phyloP scores from a whole-genome alignment of 2,888 invertebrate genomes.

The Chouioia cunea region DNA sequence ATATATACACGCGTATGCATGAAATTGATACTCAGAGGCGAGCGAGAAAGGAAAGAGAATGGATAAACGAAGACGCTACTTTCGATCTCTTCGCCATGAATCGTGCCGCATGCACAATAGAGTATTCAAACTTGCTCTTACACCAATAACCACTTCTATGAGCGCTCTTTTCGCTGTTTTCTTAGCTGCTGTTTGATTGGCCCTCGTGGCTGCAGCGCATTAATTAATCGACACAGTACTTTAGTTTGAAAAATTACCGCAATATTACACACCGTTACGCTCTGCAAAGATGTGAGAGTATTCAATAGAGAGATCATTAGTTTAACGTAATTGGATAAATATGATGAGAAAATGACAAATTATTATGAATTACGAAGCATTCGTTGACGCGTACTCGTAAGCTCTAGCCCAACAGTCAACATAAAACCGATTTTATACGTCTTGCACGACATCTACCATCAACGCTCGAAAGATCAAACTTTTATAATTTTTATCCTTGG shows the following conservation, averaged over 20 bases:
- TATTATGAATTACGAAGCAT: too few species aligned
- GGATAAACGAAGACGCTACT: slow-evolving; percentile 40
- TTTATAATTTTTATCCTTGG: slow-evolving; percentile 32
- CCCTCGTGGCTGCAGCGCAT: slow-evolving; percentile 20
- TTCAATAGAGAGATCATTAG: too few species aligned
- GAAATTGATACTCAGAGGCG: not conserved
- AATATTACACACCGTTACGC: too few species aligned
- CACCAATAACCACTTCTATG: slow-evolving; percentile 12
- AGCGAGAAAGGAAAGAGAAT: slow-evolving; percentile 43
- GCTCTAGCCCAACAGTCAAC: too few species aligned
- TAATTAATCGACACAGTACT: slow-evolving; percentile 33
- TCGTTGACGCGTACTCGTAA: too few species aligned
- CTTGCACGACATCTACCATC: slow-evolving; percentile 36
- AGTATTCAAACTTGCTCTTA: slow-evolving; percentile 26
- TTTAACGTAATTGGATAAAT: too few species aligned
- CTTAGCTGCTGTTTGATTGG: not conserved
- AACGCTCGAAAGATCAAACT: slow-evolving; percentile 25
- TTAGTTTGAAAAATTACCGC: too few species aligned
- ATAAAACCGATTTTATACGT: not conserved
- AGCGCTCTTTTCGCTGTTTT: slow-evolving; percentile 15
- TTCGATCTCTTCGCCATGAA: slow-evolving; percentile 36
- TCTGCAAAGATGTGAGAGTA: too few species aligned
- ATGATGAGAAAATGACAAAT: too few species aligned
- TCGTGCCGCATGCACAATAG: slow-evolving; percentile 39
- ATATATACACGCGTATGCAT: not conserved